These are phyloP conservation scores for Synanthedon vespiformis DNA, from an alignment of 2,888 invertebrate genomes.

Conservation along the genomic window DNA sequence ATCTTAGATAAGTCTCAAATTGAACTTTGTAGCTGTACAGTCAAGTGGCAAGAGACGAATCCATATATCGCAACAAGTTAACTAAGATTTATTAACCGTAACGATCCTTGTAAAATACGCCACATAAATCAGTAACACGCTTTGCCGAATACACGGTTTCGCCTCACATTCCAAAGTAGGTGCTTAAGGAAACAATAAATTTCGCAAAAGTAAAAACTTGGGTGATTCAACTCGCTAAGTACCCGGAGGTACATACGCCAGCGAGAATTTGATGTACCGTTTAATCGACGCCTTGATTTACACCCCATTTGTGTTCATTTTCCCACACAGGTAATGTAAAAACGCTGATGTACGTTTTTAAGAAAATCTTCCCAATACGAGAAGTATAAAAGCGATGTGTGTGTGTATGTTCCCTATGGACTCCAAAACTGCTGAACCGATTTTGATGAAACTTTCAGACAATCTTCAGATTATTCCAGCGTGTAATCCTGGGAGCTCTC, in stretches of 20 bases:
- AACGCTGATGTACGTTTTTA: too few relatives aligned
- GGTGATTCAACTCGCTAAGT: neutral
- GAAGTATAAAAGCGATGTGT: too few relatives aligned
- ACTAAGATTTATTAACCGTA: constrained; percentile 52
- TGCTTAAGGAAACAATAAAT: constrained; percentile 22
- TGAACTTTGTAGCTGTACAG: too few relatives aligned
- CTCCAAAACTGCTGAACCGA: too few relatives aligned
- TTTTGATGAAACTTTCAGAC: too few relatives aligned
- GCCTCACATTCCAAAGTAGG: constrained; percentile 6
- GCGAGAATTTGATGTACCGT: neutral
- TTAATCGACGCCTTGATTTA: constrained; percentile 5
- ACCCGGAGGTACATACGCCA: neutral
- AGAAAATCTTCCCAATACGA: too few relatives aligned
- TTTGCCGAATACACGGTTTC: constrained; percentile 20
- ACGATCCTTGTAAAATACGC: constrained; percentile 46
- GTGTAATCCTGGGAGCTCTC: too few relatives aligned
- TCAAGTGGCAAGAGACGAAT: too few relatives aligned
- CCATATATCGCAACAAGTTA: constrained; percentile 44
- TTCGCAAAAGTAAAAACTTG: constrained; percentile 14
- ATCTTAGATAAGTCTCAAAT: too few relatives aligned
- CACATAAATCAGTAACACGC: constrained; percentile 45
- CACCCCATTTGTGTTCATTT: neutral
- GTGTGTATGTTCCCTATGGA: too few relatives aligned
- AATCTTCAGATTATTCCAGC: too few relatives aligned
- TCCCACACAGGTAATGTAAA: too few relatives aligned